Conservation (phyloP, 2,888 invertebrate genomes). For the Spicauda simplicius region DNA sequence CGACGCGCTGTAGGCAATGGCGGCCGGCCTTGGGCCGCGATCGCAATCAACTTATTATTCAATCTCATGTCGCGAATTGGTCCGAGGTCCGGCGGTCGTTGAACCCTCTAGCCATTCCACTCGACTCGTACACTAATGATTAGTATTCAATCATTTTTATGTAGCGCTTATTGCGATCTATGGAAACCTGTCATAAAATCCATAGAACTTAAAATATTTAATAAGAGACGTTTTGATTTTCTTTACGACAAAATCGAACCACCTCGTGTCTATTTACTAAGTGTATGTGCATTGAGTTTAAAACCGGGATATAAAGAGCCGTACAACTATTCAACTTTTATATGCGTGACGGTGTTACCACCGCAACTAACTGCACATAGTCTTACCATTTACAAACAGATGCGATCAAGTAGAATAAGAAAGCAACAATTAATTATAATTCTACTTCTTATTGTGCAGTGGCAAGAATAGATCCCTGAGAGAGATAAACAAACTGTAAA, state of each 20-base stretch:
- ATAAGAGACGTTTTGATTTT: too few species aligned
- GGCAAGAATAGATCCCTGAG: conserved; percentile 2
- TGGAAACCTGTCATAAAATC: background rate
- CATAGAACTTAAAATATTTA: background rate
- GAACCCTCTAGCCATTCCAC: conserved; percentile 64
- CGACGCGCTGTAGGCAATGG: conserved; percentile 66
- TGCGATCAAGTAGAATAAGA: background rate
- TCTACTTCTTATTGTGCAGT: conserved; percentile 1
- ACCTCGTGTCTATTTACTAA: too few species aligned
- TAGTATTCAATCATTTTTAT: conserved; percentile 10
- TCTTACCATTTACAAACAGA: background rate
- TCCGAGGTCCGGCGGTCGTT: conserved; percentile 78
- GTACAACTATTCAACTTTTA: too few species aligned
- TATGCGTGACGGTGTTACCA: too few species aligned
- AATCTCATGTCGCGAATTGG: conserved; percentile 85
- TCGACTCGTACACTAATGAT: conserved; percentile 48
- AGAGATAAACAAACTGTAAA: conserved; percentile 1
- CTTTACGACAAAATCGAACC: too few species aligned
- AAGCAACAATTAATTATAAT: conserved; percentile 4
- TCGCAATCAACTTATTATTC: conserved; percentile 84
- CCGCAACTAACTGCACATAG: background rate
- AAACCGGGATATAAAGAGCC: too few species aligned
- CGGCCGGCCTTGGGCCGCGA: conserved; percentile 76
- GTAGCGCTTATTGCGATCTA: background rate
- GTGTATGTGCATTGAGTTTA: too few species aligned